Evolutionary conservation across 2,888 invertebrate species (phyloP), one percentile per base, ranked within the genome.

Genomic region (Drosophila paramelanica): DNA sequence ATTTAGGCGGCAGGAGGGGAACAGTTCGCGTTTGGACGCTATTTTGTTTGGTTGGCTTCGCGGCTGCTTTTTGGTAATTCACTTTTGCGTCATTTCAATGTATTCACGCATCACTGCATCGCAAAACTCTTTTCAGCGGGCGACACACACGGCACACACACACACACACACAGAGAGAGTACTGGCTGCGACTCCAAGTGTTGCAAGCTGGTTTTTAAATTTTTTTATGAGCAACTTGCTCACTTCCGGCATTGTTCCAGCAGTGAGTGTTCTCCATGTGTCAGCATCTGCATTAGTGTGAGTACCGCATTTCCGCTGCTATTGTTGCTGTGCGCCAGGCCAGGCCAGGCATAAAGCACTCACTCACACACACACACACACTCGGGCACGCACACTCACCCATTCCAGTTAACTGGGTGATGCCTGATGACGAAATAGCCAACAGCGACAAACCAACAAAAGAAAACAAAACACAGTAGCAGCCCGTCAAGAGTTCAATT

Each of bases 401-500:
- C 39, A 58, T 43, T 51, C 55, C 41, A 59, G 56, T 68, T 60
- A 65, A 84, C 74, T 68, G 47, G 85, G 88, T 81, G 79, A 81
- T 68, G 74, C 53, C 49, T 50, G 46, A 77, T 75, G 75, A 75
- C 75, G 75, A 75, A 72, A 77, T 72, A 25, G 27, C 20, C 56
- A 73, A 51, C 57, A 62, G 53, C 56, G 73, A 51, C 61, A 62
- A 57, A 25, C 17, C 46, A 56, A 14, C 50, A 59, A 50, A 67
- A 36, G 20, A 58, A 58, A 38, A 39, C 33, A 42, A 45, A 41
- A 33, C 46, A 58, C 41, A 50, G 27, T 52, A 42, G 17, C 51
- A 36, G 33, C 56, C 75, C 66, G 73, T 82, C 71, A 67, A 83
- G 67, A 77, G 84, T 85, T 88, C 88, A 86, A 73, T 81, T 79